These are phyloP conservation scores for Tenebrosternarchus preto DNA, from an alignment of 2,113 vertebrate species.

Conservation along the genomic window DNA sequence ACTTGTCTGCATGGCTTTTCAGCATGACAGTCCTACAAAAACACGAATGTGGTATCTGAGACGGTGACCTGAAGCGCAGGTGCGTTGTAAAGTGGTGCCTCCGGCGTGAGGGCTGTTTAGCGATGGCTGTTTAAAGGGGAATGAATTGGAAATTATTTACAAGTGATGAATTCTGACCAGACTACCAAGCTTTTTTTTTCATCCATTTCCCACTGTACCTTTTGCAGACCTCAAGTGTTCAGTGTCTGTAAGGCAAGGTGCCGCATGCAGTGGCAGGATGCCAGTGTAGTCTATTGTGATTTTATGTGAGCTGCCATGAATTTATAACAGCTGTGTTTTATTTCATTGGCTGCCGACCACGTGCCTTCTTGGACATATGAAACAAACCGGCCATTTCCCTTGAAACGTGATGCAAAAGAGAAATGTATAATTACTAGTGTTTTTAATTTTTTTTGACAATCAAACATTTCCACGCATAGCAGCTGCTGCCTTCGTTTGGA, in stretches of 20 bases:
- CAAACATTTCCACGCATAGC: slow-evolving; percentile 16
- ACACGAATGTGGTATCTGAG: slow-evolving; percentile 3
- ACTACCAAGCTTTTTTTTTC: not conserved
- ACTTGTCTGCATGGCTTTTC: slow-evolving; percentile 20
- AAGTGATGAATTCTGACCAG: not conserved
- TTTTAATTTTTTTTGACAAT: slow-evolving; percentile 13
- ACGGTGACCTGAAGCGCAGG: not conserved
- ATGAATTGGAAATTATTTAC: not conserved
- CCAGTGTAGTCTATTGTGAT: slow-evolving; percentile 29
- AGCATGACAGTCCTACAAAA: slow-evolving; percentile 2
- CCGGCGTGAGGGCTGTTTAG: not conserved
- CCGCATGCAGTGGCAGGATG: slow-evolving; percentile 16
- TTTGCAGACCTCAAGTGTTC: slow-evolving; percentile 8
- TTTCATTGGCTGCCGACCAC: slow-evolving; percentile 19
- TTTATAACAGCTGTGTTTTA: slow-evolving; percentile 36
- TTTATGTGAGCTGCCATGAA: slow-evolving; percentile 21
- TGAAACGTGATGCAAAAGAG: slow-evolving; percentile 10
- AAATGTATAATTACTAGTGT: slow-evolving; percentile 10
- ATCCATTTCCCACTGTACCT: not conserved
- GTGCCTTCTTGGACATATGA: slow-evolving; percentile 36
- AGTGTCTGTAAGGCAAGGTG: not conserved
- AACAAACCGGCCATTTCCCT: slow-evolving; percentile 40
- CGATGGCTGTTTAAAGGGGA: not conserved
- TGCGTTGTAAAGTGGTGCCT: not conserved
- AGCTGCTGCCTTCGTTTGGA: slow-evolving; percentile 26